Evolutionary conservation across 2,113 vertebrate genomes (phyloP), one percentile per base, ranked within the genome.

Genomic region (Psittacara wagleri): DNA sequence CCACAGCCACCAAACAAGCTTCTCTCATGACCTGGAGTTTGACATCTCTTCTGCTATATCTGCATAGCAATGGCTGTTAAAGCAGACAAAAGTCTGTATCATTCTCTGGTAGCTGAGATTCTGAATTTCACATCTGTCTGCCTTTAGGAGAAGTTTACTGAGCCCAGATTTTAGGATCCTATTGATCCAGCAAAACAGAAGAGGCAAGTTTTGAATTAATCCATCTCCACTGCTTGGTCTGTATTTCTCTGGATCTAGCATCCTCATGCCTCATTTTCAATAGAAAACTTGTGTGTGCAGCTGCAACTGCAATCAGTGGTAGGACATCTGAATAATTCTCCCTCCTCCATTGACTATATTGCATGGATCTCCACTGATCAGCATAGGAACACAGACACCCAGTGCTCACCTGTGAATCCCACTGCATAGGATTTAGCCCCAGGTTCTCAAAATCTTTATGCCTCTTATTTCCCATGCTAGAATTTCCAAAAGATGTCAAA

Each of bases 71-170:
- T 37, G 54, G 11, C 37, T 63, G 31, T 44, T 83, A 74, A 44
- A 74, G 70, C 48, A 93, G 66, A 68, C 1, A 1, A 18, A 48
- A 74, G 33, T 54, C 66, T 77, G 54, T 3, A 31, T 52, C 41
- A 12, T 48, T 52, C 39, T 10, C 39, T 74, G 49, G 59, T 25
- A 92, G 73, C 41, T 67, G 10, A 29, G 14, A 81, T 27, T 14
- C 51, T 51, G 19, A 27, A 49, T 68, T 66, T 73, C 82, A 79
- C 48, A 79, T 82, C 74, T 91, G 84, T 68, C 46, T 84, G 78
- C 44, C 24, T 23, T 83, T 52, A 57, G 7, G 24, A 49, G 31
- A 35, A 70, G 44, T 67, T 55, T 59, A 49, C n/a, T 62, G 22
- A 73, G 31, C 35, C 33, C 28, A 88, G 75, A n/a, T 17, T 29